Base-by-base conservation (phyloP, 2,888 invertebrate genomes). In the Pycnomerus fuliginosus region DNA sequence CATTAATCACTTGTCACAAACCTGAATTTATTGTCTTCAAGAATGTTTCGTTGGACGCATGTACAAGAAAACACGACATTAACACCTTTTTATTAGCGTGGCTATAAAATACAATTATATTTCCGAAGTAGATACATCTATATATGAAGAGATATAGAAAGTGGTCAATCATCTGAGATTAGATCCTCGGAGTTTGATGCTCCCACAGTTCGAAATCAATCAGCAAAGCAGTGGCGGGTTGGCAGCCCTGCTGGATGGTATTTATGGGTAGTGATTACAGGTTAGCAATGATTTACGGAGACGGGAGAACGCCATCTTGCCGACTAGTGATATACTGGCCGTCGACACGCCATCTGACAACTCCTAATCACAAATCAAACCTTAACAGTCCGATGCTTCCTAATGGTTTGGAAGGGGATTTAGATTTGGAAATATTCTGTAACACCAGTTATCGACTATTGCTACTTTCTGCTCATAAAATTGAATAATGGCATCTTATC, bases 231-330 rank as follows among this genome's bases (percentile, higher is more conserved):
- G 47, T 47, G 43, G 47, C 47, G 35, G 43, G 43, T 53, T 48
- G 54, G 52, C 53, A 53, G 60, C 45, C 47, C 52, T 32, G 50
- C 47, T 47, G 47, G 52, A 50, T 46, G 42, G 47, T 62, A 62
- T 63, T 62, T 63, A 62, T 61, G 58, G 56, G 56, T 53, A 49
- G 57, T 60, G 61, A 63, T 63, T 62, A 60, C 56, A 58, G 62
- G 61, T 56, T 60, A 49, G 51, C 53, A 52, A 61, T 64, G 63
- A 64, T 64, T 64, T 64, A 64, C 40, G 44, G 48, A 56, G 56
- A 52, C 50, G 57, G 43, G 54, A 49, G 52, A 49, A 56, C 55
- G 57, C 60, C 61, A 59, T 60, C 60, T 58, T 61, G 55, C 45
- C 52, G 43, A 48, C 41, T 35, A 37, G 44, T 63, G 61, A 64